These are phyloP conservation scores for Seriola quinqueradiata DNA, from an alignment of 2,113 vertebrate species.

Conservation along the genomic window DNA sequence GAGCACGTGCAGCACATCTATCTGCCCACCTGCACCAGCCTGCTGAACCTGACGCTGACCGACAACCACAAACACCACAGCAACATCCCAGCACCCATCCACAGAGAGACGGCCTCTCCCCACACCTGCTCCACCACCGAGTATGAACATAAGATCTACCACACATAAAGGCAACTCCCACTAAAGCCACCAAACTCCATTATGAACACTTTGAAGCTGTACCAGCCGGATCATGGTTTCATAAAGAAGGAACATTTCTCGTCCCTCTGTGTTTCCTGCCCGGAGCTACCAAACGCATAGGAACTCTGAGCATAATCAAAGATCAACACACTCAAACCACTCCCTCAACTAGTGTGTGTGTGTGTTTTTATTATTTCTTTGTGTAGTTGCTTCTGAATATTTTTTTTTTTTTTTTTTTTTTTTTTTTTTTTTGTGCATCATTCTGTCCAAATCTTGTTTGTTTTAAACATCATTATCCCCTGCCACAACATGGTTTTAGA, in stretches of 20 bases:
- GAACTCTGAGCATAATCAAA: slow-evolving; percentile 54
- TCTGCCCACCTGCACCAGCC: slow-evolving; percentile 96
- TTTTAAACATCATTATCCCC: slow-evolving; percentile 45
- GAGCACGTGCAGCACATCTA: slow-evolving; percentile 97
- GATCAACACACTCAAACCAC: slow-evolving; percentile 33
- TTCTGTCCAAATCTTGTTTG: slow-evolving; percentile 30
- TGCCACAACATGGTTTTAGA: slow-evolving; percentile 63
- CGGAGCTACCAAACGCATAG: slow-evolving; percentile 36
- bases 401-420: slow-evolving; percentile 33
- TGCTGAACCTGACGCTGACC: slow-evolving; percentile 91
- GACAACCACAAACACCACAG: slow-evolving; percentile 75
- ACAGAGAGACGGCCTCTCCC: slow-evolving; percentile 66
- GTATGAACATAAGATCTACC: slow-evolving; percentile 81
- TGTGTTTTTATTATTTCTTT: neutral
- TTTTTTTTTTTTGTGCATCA: slow-evolving; percentile 16
- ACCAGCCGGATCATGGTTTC: slow-evolving; percentile 3
- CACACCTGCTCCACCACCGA: slow-evolving; percentile 71
- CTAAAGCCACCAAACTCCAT: slow-evolving; percentile 22
- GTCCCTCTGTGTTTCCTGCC: slow-evolving; percentile 15
- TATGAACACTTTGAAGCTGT: slow-evolving; percentile 9
- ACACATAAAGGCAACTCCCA: slow-evolving; percentile 44
- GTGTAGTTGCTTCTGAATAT: neutral
- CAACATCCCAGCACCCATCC: slow-evolving; percentile 74
- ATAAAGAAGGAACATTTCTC: slow-evolving; percentile 23
- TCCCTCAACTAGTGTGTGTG: neutral